Evolutionary conservation across 2,797 vertebrate genomes (phyloP).

Genomic region (Steatocranus sp.): DNA sequence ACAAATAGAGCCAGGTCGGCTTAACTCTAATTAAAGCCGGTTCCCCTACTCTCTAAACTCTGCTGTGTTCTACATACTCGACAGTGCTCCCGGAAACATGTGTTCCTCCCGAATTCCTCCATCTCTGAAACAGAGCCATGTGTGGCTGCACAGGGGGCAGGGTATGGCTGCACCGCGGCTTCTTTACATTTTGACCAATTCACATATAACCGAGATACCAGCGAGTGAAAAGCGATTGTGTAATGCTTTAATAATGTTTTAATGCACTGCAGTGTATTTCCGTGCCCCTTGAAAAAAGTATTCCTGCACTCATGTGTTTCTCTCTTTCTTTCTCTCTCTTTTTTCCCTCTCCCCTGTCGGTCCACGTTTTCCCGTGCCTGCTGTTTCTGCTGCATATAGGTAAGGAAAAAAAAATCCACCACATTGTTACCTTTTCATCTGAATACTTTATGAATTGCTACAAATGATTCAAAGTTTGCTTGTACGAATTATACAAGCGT

Average conservation of each 20-base stretch:
- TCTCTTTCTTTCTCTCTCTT: background rate
- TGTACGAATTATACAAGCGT: constrained; percentile 12
- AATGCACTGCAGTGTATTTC: background rate
- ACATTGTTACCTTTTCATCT: background rate
- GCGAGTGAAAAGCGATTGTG: background rate
- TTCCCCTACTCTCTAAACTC: constrained; percentile 54
- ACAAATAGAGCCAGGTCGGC: constrained; percentile 72
- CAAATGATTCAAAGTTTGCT: background rate
- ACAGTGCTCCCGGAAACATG: constrained; percentile 66
- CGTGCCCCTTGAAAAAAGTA: background rate
- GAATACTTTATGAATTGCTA: background rate
- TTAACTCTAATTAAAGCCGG: constrained; percentile 72
- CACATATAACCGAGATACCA: background rate
- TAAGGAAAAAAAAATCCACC: constrained; percentile 35
- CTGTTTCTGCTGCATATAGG: constrained; percentile 33
- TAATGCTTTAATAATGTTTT: background rate
- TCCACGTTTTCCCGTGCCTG: background rate
- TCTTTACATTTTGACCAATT: background rate
- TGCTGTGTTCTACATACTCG: constrained; percentile 41
- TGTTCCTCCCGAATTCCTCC: constrained; percentile 60
- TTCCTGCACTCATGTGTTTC: constrained; percentile 14
- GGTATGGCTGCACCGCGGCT: background rate
- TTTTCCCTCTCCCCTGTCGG: background rate
- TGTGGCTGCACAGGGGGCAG: constrained; percentile 35
- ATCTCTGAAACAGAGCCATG: constrained; percentile 54